These are phyloP conservation scores for Temnopleurus reevesii DNA, from an alignment of 53 echinoderm and acorn worm genomes.

Conservation along the genomic window DNA sequence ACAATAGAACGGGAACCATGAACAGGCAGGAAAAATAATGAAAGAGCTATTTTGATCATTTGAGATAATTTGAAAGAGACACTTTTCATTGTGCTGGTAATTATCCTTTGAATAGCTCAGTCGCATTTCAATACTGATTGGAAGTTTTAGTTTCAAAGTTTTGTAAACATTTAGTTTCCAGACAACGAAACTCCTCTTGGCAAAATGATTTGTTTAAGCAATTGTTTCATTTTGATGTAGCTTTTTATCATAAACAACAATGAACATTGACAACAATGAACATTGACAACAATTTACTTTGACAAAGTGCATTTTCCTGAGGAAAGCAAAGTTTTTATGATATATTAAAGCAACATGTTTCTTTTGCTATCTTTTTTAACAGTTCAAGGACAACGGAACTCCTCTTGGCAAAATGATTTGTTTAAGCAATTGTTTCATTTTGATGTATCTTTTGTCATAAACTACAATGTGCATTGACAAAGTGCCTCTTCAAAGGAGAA, in stretches of 20 bases:
- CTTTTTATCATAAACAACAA: background rate
- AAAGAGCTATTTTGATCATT: slow-evolving; percentile 30
- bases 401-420: background rate
- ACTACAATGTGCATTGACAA: no score
- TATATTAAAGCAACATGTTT: no score
- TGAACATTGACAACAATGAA: no score
- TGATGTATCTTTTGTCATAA: background rate
- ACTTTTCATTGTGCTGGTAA: background rate
- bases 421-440: background rate
- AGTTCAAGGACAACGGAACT: background rate
- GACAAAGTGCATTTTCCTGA: no score
- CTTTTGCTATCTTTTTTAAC: no score
- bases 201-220: background rate
- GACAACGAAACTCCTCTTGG: background rate
- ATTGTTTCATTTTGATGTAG: background rate
- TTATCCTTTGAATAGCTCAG: background rate
- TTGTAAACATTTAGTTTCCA: background rate
- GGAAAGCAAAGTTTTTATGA: no score
- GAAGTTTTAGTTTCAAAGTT: slow-evolving; percentile 8
- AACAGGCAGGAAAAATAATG: background rate
- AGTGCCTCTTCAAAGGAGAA: no score
- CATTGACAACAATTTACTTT: no score
- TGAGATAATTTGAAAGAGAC: background rate
- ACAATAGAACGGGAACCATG: background rate
- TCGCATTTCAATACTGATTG: background rate